A percentile compares a stretch with the other conserved stretches of the same genome.
Evolutionary conservation across 2,113 vertebrate genomes (phyloP).

Genomic region (Passer montanus): DNA sequence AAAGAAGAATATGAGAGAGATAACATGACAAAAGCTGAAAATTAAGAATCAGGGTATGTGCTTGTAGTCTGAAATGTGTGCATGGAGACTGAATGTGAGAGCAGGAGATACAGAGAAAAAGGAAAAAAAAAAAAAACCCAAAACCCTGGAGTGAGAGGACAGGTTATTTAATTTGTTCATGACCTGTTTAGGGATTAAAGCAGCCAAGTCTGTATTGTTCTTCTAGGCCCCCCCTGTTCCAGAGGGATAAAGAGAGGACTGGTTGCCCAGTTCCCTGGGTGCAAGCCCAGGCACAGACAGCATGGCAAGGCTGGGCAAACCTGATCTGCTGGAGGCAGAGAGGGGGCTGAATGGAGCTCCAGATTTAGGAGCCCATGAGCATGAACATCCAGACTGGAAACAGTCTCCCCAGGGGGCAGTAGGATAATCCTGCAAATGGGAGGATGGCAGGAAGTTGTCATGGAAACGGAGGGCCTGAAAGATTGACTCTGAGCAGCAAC

Average conservation of each 20-base stretch:
- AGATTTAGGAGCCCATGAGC: background rate
- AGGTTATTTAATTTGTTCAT: background rate
- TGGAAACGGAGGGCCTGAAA: slow-evolving; percentile 74
- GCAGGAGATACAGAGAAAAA: background rate
- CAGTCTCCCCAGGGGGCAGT: slow-evolving; percentile 55
- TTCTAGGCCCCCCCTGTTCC: background rate
- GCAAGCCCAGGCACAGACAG: background rate
- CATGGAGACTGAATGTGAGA: background rate
- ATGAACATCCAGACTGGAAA: background rate
- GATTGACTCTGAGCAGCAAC: slow-evolving; percentile 74
- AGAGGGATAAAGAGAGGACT: background rate
- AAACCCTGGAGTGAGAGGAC: background rate
- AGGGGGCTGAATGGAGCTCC: background rate
- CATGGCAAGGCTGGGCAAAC: background rate
- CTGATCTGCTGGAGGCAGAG: background rate
- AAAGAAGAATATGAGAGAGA: background rate
- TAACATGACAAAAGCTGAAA: background rate
- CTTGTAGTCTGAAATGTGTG: background rate
- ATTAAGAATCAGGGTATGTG: background rate
- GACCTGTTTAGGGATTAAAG: slow-evolving; percentile 17
- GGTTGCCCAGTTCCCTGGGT: background rate
- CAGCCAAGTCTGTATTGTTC: background rate
- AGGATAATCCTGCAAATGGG: slow-evolving; percentile 63
- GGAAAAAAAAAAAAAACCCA: background rate
- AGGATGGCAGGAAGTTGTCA: slow-evolving; percentile 68